Conservation (phyloP, 1,140 invertebrate genomes). For the Drosophila busckii region DNA sequence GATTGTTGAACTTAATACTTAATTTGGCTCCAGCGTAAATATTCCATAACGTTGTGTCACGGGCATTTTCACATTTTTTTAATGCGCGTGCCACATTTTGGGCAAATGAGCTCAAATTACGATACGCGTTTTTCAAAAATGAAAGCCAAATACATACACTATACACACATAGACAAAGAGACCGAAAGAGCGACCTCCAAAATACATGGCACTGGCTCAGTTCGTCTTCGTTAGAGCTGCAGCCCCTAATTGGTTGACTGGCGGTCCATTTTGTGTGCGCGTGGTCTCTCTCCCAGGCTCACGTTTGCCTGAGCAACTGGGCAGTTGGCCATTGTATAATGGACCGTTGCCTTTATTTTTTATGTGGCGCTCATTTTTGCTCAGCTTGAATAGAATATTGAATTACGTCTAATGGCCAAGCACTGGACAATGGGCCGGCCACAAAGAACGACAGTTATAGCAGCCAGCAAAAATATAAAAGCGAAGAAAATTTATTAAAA, state of each 20-base stretch:
- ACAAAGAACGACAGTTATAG: slow-evolving; percentile 37
- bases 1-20: no score
- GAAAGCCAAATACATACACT: no score
- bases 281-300: slow-evolving; percentile 16
- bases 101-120: no score
- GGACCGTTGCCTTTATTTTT: slow-evolving; percentile 16
- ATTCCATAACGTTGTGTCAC: no score
- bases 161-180: no score
- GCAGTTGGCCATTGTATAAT: slow-evolving; percentile 27
- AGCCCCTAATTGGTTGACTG: slow-evolving; percentile 40
- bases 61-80: no score
- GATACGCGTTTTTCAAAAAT: no score
- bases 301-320: slow-evolving; percentile 11
- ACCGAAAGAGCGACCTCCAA: no score
- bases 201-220: no score
- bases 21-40: no score
- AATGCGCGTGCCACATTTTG: no score
- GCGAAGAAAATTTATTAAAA: slow-evolving; percentile 29
- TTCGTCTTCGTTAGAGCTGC: slow-evolving; percentile 38
- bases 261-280: slow-evolving; percentile 19
- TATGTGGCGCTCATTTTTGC: slow-evolving; percentile 15
- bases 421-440: slow-evolving; percentile 32
- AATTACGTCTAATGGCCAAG: slow-evolving; percentile 65
- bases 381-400: slow-evolving; percentile 61
- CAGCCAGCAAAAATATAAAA: slow-evolving; percentile 4